Conservation (phyloP, 2,888 invertebrate species). For the Eupeodes luniger region DNA sequence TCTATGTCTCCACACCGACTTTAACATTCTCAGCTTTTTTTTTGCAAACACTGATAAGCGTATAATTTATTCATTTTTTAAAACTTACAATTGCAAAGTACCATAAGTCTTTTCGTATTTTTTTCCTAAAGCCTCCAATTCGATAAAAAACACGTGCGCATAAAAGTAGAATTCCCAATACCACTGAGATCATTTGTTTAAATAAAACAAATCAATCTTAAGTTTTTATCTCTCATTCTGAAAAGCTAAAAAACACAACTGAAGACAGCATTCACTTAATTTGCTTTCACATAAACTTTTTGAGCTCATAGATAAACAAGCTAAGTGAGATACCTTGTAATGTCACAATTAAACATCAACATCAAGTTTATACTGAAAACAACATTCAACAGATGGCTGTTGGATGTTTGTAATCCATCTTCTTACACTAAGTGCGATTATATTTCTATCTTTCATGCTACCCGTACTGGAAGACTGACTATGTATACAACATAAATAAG, state of each 20-base stretch:
- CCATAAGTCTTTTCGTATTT: too few relatives aligned
- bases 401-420: conserved; percentile 18
- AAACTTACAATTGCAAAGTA: too few relatives aligned
- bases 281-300: not conserved
- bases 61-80: too few relatives aligned
- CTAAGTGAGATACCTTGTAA: conserved; percentile 25
- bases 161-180: too few relatives aligned
- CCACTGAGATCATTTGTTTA: too few relatives aligned
- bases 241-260: not conserved
- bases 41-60: too few relatives aligned
- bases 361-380: not conserved
- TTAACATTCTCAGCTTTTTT: too few relatives aligned
- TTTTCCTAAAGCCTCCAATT: too few relatives aligned
- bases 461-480: not conserved
- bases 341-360: conserved; percentile 29
- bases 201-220: too few relatives aligned
- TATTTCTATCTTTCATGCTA: conserved; percentile 20
- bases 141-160: too few relatives aligned
- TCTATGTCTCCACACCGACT: too few relatives aligned
- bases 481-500: conserved; percentile 24
- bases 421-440: conserved; percentile 24
- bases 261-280: conserved; percentile 8
- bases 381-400: conserved; percentile 19
- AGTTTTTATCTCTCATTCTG: too few relatives aligned
- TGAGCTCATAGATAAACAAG: not conserved